Base-by-base conservation (phyloP, 2,797 vertebrate genomes). In the Channa striata region DNA sequence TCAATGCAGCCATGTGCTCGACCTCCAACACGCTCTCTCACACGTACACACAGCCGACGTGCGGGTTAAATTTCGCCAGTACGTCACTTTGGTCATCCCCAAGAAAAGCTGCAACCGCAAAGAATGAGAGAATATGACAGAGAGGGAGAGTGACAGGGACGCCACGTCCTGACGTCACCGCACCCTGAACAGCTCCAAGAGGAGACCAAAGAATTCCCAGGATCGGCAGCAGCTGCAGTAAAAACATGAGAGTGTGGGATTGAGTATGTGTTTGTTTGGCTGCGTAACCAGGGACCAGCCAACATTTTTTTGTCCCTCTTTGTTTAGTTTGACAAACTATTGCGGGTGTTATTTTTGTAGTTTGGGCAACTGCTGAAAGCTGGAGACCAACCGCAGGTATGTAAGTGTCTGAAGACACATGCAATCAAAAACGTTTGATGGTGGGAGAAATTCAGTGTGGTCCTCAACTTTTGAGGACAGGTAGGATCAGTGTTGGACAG, bases 151-250 rank as follows among this genome's bases (percentile, higher is more conserved):
- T 47, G 72, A 83, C 63, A 72, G 68, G 74, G 49, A 86, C 58
- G 71, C 66, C 84, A 44, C 76, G 81, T 78, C 67, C 80, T 34
- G 43, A 52, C 11, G 66, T 78, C 77, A 77, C 88, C 89, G 87
- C 82, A 81, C 87, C 88, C 90, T 78, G 75, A 76, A 65, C 30
- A 79, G 85, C 76, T 87, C 68, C 36, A 66, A 73, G 89, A 90
- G 73, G 74, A 85, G 81, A 85, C 16, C 42, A 57, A 52, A 85
- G 8, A 85, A 87, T 78, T 83, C 75, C 66, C 72, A 59, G 72
- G 69, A 74, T 80, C 13, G 43, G 84, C 60, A 80, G 78, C 68
- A 74, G 77, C 63, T 71, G 65, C 76, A 72, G 80, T 57, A 72
- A 81, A 82, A 78, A 77, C 74, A 82, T 81, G 76, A 54, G 69